These are phyloP conservation scores for Drosophila vallismaia DNA, from an alignment of 2,888 invertebrate genomes.

Conservation along the genomic window DNA sequence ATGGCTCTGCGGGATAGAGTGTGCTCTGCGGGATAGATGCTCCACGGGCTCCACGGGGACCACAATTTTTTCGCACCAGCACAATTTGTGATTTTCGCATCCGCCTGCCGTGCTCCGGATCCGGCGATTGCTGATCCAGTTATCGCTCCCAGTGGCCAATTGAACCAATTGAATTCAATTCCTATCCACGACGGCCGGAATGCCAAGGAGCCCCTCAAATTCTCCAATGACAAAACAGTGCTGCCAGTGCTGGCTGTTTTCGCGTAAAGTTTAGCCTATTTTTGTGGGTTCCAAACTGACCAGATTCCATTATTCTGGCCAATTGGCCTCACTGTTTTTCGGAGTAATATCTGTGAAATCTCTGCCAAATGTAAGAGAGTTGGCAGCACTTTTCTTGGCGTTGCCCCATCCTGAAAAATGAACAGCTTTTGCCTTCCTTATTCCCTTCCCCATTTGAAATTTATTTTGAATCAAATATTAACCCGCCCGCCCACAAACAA, in stretches of 20 bases:
- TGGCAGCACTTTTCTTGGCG: too few species aligned
- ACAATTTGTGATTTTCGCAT: neutral
- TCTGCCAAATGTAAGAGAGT: too few species aligned
- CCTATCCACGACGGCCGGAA: neutral
- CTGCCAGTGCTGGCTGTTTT: neutral
- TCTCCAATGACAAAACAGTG: conserved; percentile 1
- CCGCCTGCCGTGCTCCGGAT: neutral
- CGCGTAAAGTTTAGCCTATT: neutral
- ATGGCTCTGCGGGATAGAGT: neutral
- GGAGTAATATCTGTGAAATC: too few species aligned
- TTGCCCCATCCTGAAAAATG: too few species aligned
- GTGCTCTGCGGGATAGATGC: too few species aligned
- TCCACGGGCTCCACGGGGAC: too few species aligned
- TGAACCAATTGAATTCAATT: neutral
- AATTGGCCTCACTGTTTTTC: too few species aligned
- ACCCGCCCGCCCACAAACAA: conserved; percentile 2
- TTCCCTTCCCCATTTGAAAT: too few species aligned
- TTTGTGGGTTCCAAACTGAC: neutral
- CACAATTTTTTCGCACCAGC: neutral
- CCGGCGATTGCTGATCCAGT: neutral
- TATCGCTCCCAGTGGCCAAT: neutral
- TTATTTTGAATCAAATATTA: neutral
- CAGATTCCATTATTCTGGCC: too few species aligned
- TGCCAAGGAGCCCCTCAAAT: neutral
- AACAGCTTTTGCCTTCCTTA: too few species aligned